A percentile compares a stretch with the other conserved stretches of the same genome.
Conservation (phyloP, 37 sponge, comb jelly and placozoan species). For the Halisarca cf. caerulea region DNA sequence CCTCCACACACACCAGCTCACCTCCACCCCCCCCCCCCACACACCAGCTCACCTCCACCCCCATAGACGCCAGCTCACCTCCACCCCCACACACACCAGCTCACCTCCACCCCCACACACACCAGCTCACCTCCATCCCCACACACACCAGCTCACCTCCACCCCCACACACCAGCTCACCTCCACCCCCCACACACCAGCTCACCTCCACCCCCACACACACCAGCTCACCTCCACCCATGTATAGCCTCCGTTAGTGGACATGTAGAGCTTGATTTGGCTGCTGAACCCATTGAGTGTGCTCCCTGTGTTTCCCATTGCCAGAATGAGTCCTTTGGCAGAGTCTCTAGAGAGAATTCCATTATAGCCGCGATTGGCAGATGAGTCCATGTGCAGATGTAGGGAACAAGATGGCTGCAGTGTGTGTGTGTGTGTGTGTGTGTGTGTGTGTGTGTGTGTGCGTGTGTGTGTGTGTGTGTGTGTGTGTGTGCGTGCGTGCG, state of each 20-base stretch:
- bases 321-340: conserved; percentile 78
- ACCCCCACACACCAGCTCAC: too few relatives aligned
- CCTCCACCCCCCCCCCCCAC: too few relatives aligned
- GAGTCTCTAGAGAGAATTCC: conserved; percentile 74
- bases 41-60: too few relatives aligned
- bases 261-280: conserved; percentile 45
- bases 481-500: not conserved
- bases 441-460: not conserved
- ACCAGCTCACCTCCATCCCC: too few relatives aligned
- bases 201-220: too few relatives aligned
- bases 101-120: too few relatives aligned
- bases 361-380: conserved; percentile 20
- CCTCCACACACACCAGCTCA: too few relatives aligned
- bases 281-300: not conserved
- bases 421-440: not conserved
- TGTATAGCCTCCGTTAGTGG: conserved; percentile 66
- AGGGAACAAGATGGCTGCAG: conserved; percentile 75
- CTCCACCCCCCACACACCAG: too few relatives aligned
- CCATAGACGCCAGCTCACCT: too few relatives aligned
- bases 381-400: conserved; percentile 68
- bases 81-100: too few relatives aligned
- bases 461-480: not conserved
- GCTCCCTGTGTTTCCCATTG: conserved; percentile 61
- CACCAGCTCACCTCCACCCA: conserved; percentile 52
- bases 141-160: too few relatives aligned